Evolutionary conservation across 2,113 vertebrate species (phyloP), one percentile per base, ranked within the genome.

Genomic region (Acrocephalus kingi): DNA sequence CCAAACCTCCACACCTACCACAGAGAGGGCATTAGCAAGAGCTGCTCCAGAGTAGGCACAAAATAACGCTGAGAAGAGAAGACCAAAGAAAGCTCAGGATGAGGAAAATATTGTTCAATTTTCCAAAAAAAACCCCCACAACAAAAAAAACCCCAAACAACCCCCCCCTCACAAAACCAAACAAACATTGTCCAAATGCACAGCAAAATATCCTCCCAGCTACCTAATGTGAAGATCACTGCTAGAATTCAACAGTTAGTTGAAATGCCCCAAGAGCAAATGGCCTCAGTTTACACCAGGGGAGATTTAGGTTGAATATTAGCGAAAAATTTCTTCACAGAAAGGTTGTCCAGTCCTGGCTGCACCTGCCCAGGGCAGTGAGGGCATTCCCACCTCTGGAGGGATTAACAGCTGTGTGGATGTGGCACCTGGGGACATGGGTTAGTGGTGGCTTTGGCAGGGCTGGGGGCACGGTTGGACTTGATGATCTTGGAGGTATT

Each of bases 41-140:
- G 98, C 99, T 33, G 98, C 98, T 87, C 99, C 98, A 0, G 99
- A 97, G 94, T 99, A 99, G 66, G 99, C 99, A 54, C 99, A 98
- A 92, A 99, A 99, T 82, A 98, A 86, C 7, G 98, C 98, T 99
- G 89, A 46, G 46, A 69, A 85, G 86, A 79, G 33, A 92, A 96
- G 71, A 96, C 23, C 49, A 87, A 71, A 67, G 55, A 56, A 6
- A 54, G 13, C 16, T 72, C 27, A 82, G 52, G 16, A 19, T 55
- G 24, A 79, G 18, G 55, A 51, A 91, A 62, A 30, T 49, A 23
- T 7, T 61, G 6, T 48, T 91, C 20, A 76, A 4, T 10, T 68
- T 75, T 84, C 20, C 13, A 54, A 78, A 68, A 16, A 81, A 84
- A 66, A 63, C 16, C 15, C 15, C 15, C 43, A 45, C 43, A 45